phyloP scores from a whole-genome alignment of 2,797 vertebrate species.

The Urophycis tenuis region DNA sequence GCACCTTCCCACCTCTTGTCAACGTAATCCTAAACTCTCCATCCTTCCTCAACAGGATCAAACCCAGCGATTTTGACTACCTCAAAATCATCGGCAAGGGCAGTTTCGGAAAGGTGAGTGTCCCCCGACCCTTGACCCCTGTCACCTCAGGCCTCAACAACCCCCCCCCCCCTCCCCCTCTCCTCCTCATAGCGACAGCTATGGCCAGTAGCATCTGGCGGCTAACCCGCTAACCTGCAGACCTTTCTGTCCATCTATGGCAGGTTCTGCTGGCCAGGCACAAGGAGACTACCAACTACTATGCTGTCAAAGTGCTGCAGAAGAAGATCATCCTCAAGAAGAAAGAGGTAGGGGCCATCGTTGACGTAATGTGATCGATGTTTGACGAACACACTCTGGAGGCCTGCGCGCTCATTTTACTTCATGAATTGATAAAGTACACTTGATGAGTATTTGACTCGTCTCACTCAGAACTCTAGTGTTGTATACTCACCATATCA shows the following conservation, averaged over 20 bases:
- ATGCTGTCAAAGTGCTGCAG: conserved; percentile 77
- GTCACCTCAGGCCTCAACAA: not conserved
- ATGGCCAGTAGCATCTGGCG: conserved; percentile 17
- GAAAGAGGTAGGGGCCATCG: conserved; percentile 71
- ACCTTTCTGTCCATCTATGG: not conserved
- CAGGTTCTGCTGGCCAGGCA: conserved; percentile 76
- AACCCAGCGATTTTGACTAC: conserved; percentile 76
- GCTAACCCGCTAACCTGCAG: not conserved
- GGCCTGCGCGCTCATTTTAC: too few species aligned
- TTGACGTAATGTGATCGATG: too few species aligned
- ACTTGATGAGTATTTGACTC: not conserved
- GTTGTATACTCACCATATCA: not conserved
- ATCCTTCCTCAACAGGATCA: conserved; percentile 56
- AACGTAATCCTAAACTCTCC: not conserved
- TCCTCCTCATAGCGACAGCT: not conserved
- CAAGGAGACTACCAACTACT: conserved; percentile 70
- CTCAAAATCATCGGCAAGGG: conserved; percentile 78
- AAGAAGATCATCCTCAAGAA: conserved; percentile 80
- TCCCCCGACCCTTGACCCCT: not conserved
- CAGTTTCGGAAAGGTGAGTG: conserved; percentile 74
- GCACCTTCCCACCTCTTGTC: not conserved
- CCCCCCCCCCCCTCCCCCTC: too few species aligned
- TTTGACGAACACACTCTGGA: too few species aligned
- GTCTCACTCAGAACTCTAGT: not conserved
- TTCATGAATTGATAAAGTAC: too few species aligned